phyloP scores from a whole-genome alignment of 2,797 vertebrate genomes.

The Menidia menidia region DNA sequence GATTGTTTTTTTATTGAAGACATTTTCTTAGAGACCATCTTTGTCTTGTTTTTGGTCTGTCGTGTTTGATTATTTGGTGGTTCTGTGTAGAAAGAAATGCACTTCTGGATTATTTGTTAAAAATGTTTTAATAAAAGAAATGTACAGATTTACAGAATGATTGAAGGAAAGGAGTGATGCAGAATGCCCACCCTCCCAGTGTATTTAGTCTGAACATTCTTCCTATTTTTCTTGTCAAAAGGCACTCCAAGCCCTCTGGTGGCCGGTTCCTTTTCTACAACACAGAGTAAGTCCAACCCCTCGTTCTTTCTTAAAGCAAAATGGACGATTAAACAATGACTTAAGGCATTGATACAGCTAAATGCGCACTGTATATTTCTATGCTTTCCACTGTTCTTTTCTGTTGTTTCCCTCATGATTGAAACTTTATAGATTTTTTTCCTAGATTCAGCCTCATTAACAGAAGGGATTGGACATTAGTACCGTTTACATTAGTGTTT shows the following conservation, averaged over 20 bases:
- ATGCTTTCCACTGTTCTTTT: constrained; percentile 33
- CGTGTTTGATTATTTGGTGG: background rate
- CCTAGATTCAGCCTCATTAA: constrained; percentile 31
- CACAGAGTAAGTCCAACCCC: constrained; percentile 87
- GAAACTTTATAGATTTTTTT: constrained; percentile 13
- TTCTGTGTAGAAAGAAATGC: background rate
- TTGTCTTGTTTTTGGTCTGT: background rate
- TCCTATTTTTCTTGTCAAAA: constrained; percentile 76
- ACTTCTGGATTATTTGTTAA: background rate
- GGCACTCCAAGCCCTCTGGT: constrained; percentile 91
- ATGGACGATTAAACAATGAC: background rate
- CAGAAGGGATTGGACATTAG: too few species aligned
- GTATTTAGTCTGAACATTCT: constrained; percentile 31
- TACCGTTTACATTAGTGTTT: constrained; percentile 2
- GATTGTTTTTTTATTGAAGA: constrained; percentile 2
- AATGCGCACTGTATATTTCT: constrained; percentile 34
- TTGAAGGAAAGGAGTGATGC: constrained; percentile 16
- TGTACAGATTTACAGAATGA: constrained; percentile 3
- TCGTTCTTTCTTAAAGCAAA: constrained; percentile 41
- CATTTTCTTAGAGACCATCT: constrained; percentile 7
- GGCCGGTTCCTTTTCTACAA: constrained; percentile 87
- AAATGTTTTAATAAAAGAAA: background rate
- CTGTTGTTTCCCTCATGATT: constrained; percentile 28
- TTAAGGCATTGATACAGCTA: constrained; percentile 3
- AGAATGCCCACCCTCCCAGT: background rate